A percentile compares a stretch with the other conserved stretches of the same genome.
phyloP scores from a whole-genome alignment of 2,113 vertebrate species.

The Jaculus jaculus region DNA sequence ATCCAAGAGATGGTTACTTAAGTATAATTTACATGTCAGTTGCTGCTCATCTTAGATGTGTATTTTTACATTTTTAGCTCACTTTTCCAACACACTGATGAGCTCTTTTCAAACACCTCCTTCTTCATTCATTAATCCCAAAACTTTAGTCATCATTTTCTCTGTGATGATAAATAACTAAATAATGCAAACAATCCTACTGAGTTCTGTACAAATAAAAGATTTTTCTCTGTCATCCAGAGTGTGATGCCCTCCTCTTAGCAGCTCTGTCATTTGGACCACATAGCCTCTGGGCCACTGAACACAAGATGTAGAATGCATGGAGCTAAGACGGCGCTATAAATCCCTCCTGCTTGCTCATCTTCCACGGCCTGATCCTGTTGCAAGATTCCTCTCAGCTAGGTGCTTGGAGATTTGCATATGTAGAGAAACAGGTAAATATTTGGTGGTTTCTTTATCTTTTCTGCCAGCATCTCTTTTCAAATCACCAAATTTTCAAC shows the following conservation, averaged over 20 bases:
- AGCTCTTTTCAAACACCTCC: neutral
- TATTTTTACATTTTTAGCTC: constrained; percentile 8
- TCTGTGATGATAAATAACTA: neutral
- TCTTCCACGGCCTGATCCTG: neutral
- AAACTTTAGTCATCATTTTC: neutral
- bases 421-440: neutral
- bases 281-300: neutral
- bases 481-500: neutral
- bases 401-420: neutral
- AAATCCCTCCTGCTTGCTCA: neutral
- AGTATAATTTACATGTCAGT: neutral
- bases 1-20: neutral
- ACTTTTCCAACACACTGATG: neutral
- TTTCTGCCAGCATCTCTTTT: neutral
- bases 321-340: neutral
- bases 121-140: neutral
- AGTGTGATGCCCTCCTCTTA: neutral
- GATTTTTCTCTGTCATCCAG: neutral
- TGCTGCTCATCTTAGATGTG: neutral
- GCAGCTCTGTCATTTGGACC: neutral
- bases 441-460: neutral
- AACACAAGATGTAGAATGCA: neutral
- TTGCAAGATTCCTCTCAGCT: neutral
- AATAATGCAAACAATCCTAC: neutral
- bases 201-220: neutral